phyloP scores from a whole-genome alignment of 1,140 invertebrate species.

The Aricia agestis region DNA sequence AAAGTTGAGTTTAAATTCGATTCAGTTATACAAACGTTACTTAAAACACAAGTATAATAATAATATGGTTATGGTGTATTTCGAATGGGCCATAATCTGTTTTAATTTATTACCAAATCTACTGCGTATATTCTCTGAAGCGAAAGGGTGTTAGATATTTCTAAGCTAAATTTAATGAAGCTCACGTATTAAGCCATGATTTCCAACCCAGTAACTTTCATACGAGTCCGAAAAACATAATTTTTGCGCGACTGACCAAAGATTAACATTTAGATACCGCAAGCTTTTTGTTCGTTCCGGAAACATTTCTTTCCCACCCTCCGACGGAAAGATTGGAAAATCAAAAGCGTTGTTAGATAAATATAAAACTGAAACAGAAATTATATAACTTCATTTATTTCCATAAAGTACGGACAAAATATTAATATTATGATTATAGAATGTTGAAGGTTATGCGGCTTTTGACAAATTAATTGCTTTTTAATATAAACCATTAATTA shows the following conservation, averaged over 20 bases:
- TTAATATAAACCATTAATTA: too few species aligned
- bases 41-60: neutral
- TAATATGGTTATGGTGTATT: neutral
- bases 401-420: too few species aligned
- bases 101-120: neutral
- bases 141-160: constrained; percentile 27
- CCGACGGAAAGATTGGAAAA: constrained; percentile 8
- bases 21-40: too few species aligned
- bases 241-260: constrained; percentile 73
- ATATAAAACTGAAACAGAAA: too few species aligned
- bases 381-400: too few species aligned
- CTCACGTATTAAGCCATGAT: constrained; percentile 35
- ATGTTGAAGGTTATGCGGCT: too few species aligned
- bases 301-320: constrained; percentile 48
- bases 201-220: constrained; percentile 57
- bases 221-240: constrained; percentile 71
- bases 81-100: neutral
- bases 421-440: too few species aligned
- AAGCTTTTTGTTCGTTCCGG: constrained; percentile 55
- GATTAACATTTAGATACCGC: constrained; percentile 73
- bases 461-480: too few species aligned
- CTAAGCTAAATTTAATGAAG: constrained; percentile 54
- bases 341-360: neutral
- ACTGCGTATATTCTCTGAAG: constrained; percentile 15
- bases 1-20: neutral